Conservation (phyloP, 2,888 invertebrate genomes). For the Chymomyza fuscimana region DNA sequence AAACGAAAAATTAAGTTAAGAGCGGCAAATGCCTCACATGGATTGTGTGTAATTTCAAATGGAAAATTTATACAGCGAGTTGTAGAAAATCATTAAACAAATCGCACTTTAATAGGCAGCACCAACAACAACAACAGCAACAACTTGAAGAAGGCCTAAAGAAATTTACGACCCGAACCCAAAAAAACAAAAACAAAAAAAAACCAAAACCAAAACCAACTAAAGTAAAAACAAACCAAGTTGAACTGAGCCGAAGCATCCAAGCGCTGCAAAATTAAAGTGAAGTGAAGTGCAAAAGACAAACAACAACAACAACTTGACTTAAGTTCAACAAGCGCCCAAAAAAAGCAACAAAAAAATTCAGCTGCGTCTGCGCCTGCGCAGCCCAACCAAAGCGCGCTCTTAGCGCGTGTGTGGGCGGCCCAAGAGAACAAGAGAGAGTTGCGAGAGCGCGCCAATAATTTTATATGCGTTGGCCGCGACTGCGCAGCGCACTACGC, state of each 20-base stretch:
- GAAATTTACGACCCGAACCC: constrained; percentile 57
- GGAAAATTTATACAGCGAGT: constrained; percentile 71
- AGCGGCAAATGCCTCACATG: constrained; percentile 30
- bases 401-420: constrained; percentile 47
- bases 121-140: constrained; percentile 29
- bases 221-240: constrained; percentile 43
- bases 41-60: constrained; percentile 72
- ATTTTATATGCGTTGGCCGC: constrained; percentile 14
- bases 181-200: too few species aligned
- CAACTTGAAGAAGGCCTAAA: constrained; percentile 48
- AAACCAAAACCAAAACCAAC: constrained; percentile 22
- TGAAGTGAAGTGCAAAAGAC: constrained; percentile 76
- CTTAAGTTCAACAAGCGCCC: constrained; percentile 38
- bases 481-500: constrained; percentile 27
- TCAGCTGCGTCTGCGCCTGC: not conserved
- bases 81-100: constrained; percentile 77
- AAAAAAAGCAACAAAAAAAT: constrained; percentile 17
- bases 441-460: too few species aligned
- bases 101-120: constrained; percentile 76
- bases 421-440: constrained; percentile 5
- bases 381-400: constrained; percentile 47
- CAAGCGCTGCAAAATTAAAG: constrained; percentile 72
- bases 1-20: not conserved
- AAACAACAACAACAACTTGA: constrained; percentile 57
- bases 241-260: constrained; percentile 49